phyloP scores from a whole-genome alignment of 2,888 invertebrate species.

The Drosophila monieri region DNA sequence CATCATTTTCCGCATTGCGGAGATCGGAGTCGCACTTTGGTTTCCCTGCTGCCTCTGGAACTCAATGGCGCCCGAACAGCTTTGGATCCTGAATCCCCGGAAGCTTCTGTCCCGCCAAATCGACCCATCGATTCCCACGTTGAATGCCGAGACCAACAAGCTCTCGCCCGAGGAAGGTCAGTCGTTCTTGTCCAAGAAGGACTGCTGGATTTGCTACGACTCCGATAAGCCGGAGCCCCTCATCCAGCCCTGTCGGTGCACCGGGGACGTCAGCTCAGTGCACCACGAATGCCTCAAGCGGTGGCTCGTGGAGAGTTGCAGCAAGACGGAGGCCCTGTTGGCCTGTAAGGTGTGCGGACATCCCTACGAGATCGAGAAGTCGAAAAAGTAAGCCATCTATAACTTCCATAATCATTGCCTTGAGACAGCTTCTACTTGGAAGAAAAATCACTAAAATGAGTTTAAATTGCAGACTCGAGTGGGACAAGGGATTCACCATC shows the following conservation, averaged over 20 bases:
- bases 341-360: conserved; percentile 94
- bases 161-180: conserved; percentile 85
- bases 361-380: conserved; percentile 91
- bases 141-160: conserved; percentile 81
- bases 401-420: too few species aligned
- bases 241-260: conserved; percentile 95
- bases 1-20: conserved; percentile 94
- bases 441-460: background rate
- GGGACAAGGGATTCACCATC: conserved; percentile 93
- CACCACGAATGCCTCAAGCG: conserved; percentile 95
- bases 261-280: conserved; percentile 95
- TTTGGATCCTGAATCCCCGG: conserved; percentile 97
- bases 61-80: conserved; percentile 95
- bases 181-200: conserved; percentile 86
- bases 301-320: conserved; percentile 95
- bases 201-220: conserved; percentile 98
- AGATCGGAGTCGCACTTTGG: conserved; percentile 97
- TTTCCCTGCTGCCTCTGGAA: conserved; percentile 98
- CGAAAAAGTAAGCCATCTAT: conserved; percentile 86
- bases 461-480: conserved; percentile 87
- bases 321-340: conserved; percentile 88
- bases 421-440: too few species aligned
- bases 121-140: conserved; percentile 85
- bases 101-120: conserved; percentile 90
- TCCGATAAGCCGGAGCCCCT: conserved; percentile 91